A percentile compares a stretch with the other conserved stretches of the same genome.
These are phyloP conservation scores for Physella acuta DNA, from an alignment of 1,140 invertebrate species.

Conservation along the genomic window DNA sequence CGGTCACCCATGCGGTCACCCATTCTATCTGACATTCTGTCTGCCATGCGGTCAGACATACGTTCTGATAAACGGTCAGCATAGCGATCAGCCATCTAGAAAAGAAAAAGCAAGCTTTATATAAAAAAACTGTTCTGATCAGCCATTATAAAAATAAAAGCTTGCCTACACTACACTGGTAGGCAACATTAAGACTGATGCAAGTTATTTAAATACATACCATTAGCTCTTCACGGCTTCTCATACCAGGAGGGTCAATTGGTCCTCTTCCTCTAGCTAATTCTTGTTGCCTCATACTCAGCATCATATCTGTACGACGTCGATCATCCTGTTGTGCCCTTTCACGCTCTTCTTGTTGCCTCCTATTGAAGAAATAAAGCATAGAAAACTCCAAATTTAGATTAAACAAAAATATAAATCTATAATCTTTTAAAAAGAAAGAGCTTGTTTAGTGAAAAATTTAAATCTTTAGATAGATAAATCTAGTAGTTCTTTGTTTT, in stretches of 20 bases:
- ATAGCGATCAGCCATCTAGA: constrained; percentile 23
- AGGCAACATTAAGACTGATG: neutral
- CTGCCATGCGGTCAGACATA: constrained; percentile 14
- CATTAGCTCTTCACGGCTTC: constrained; percentile 33
- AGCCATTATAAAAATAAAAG: constrained; percentile 2
- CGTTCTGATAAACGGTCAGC: constrained; percentile 16
- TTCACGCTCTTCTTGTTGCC: constrained; percentile 58
- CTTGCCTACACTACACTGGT: neutral
- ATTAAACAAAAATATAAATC: constrained; percentile 8
- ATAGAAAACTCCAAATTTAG: constrained; percentile 7
- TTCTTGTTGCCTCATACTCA: constrained; percentile 51
- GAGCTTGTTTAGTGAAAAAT: too few relatives aligned
- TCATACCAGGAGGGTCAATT: constrained; percentile 4
- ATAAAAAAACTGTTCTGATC: neutral
- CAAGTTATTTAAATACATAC: constrained; percentile 21
- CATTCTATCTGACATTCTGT: constrained; percentile 24
- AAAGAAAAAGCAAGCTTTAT: constrained; percentile 1
- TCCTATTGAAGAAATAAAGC: constrained; percentile 33
- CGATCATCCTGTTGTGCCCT: constrained; percentile 77
- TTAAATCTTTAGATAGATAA: too few relatives aligned
- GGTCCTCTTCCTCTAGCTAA: constrained; percentile 30
- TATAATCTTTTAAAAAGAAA: too few relatives aligned
- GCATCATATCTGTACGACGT: constrained; percentile 63
- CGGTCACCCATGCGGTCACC: constrained; percentile 12
- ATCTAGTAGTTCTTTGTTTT: too few relatives aligned